phyloP scores from a whole-genome alignment of 2,888 invertebrate species.

The Crioceris asparagi region DNA sequence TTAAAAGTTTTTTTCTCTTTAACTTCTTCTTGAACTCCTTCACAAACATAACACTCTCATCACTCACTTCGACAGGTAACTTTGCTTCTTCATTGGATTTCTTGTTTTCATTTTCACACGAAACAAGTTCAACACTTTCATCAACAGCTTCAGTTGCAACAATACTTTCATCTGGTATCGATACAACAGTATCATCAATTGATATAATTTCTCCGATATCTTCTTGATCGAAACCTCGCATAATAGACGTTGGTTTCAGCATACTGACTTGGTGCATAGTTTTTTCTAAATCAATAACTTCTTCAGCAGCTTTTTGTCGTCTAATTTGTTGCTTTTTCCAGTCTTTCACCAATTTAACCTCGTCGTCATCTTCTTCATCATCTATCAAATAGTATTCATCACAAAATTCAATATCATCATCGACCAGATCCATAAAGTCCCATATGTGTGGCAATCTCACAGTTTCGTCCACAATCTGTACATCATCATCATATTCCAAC shows the following conservation, averaged over 20 bases:
- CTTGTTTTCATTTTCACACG: too few species aligned
- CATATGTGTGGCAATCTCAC: slow-evolving; percentile 15
- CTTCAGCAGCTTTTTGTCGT: too few species aligned
- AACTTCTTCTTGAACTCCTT: too few species aligned
- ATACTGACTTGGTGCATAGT: neutral
- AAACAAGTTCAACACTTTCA: too few species aligned
- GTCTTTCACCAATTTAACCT: slow-evolving; percentile 3
- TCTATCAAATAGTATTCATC: slow-evolving; percentile 25
- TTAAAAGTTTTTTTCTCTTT: too few species aligned
- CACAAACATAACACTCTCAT: too few species aligned
- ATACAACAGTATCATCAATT: slow-evolving; percentile 8
- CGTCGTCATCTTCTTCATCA: slow-evolving; percentile 17
- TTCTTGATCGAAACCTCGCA: slow-evolving; percentile 11
- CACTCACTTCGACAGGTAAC: too few species aligned
- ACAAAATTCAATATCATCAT: slow-evolving; percentile 24
- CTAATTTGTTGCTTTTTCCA: too few species aligned
- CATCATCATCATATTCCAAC: slow-evolving; percentile 28
- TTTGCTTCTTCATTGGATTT: too few species aligned
- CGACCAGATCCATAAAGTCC: slow-evolving; percentile 22
- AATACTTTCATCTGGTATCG: too few species aligned
- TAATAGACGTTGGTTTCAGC: too few species aligned
- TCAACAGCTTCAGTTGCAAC: too few species aligned
- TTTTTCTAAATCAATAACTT: neutral
- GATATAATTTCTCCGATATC: slow-evolving; percentile 16
- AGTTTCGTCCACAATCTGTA: slow-evolving; percentile 20